A percentile compares a stretch with the other conserved stretches of the same genome.
These are phyloP conservation scores for Papilio dardanus DNA, from an alignment of 1,140 invertebrate species.

Conservation along the genomic window DNA sequence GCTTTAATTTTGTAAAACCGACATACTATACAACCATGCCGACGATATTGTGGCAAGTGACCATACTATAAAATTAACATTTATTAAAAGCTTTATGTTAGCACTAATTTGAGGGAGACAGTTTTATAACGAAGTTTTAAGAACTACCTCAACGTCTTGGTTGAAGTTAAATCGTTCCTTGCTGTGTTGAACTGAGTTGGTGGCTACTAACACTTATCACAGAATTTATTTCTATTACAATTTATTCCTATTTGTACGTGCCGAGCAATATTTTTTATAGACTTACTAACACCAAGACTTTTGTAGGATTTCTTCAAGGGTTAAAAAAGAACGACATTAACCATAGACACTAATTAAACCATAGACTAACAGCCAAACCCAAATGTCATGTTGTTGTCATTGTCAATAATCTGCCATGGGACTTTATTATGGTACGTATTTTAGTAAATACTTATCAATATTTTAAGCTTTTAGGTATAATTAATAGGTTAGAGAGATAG, in stretches of 20 bases:
- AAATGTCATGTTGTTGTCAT: background rate
- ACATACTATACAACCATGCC: background rate
- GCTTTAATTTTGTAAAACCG: background rate
- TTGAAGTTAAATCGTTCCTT: background rate
- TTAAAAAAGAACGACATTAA: too few relatives aligned
- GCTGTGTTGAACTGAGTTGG: too few relatives aligned
- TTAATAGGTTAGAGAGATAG: background rate
- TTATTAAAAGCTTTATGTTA: background rate
- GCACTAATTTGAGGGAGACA: background rate
- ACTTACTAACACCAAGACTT: background rate
- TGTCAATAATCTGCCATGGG: background rate
- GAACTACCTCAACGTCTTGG: background rate
- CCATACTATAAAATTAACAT: background rate
- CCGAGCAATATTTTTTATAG: background rate
- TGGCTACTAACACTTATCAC: background rate
- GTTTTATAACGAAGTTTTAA: background rate
- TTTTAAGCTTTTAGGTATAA: background rate
- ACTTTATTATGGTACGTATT: conserved; percentile 7
- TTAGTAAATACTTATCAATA: background rate
- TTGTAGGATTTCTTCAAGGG: background rate
- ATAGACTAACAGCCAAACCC: background rate
- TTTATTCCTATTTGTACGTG: background rate
- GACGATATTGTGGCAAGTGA: background rate
- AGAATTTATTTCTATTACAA: background rate
- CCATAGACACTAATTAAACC: background rate